phyloP scores from a whole-genome alignment of 2,797 vertebrate species.

The Aeoliscus strigatus region DNA sequence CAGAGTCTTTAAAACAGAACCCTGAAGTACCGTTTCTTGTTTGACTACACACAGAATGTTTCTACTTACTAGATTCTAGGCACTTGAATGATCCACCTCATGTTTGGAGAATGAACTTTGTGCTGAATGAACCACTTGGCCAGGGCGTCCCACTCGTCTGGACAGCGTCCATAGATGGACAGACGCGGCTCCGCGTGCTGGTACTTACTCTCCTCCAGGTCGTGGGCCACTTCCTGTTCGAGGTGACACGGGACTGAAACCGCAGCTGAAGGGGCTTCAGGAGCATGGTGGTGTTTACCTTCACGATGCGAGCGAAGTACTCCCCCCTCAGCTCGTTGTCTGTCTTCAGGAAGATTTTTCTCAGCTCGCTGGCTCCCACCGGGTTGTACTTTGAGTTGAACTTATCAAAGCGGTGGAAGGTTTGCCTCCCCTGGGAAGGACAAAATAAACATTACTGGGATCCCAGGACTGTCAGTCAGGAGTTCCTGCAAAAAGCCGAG shows the following conservation, averaged over 20 bases:
- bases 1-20: too few species aligned
- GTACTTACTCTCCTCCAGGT: constrained; percentile 93
- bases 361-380: constrained; percentile 91
- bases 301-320: constrained; percentile 95
- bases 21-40: too few species aligned
- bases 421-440: constrained; percentile 96
- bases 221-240: constrained; percentile 85
- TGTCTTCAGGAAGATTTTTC: constrained; percentile 92
- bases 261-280: too few species aligned
- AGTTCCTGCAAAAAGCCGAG: constrained; percentile 7
- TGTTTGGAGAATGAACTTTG: constrained; percentile 89
- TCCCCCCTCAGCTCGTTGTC: constrained; percentile 93
- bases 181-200: constrained; percentile 92
- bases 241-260: constrained; percentile 25
- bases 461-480: too few species aligned
- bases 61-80: constrained; percentile 98
- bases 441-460: too few species aligned
- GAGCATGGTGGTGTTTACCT: constrained; percentile 78
- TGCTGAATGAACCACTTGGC: constrained; percentile 94
- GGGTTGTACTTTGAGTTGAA: constrained; percentile 99
- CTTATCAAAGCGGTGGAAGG: constrained; percentile 97
- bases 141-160: constrained; percentile 84
- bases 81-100: constrained; percentile 97
- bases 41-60: too few species aligned
- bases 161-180: constrained; percentile 89